phyloP scores from a whole-genome alignment of 2,113 vertebrate species.

The Ariopsis seemanni region DNA sequence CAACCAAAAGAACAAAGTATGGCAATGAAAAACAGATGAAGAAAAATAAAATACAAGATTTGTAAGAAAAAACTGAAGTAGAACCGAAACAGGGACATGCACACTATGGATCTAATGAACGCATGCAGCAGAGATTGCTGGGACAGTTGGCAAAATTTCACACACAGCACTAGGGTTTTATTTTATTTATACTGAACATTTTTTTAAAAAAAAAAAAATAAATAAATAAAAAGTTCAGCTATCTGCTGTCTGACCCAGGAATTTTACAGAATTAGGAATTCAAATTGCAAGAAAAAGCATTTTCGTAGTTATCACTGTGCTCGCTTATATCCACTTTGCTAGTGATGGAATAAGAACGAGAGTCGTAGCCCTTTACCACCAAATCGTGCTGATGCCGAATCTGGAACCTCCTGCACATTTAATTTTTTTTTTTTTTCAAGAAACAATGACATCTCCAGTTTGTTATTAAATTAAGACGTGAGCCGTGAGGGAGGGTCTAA shows the following conservation, averaged over 20 bases:
- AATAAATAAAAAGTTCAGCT: conserved; percentile 51
- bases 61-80: conserved; percentile 82
- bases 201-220: neutral
- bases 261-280: conserved; percentile 48
- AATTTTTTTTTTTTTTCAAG: neutral
- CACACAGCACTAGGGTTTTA: conserved; percentile 47
- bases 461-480: neutral
- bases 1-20: conserved; percentile 92
- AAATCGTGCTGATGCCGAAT: neutral
- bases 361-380: neutral
- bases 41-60: conserved; percentile 85
- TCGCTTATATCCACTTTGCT: neutral
- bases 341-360: neutral
- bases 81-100: conserved; percentile 68
- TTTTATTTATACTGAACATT: neutral
- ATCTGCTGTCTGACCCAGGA: conserved; percentile 94
- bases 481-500: neutral
- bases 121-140: conserved; percentile 98
- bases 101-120: conserved; percentile 85
- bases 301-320: neutral
- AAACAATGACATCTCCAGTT: neutral
- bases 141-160: conserved; percentile 78
- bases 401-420: neutral
- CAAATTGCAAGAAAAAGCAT: conserved; percentile 16
- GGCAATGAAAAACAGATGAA: conserved; percentile 86